phyloP scores from a whole-genome alignment of 2,797 vertebrate genomes.

The Peromyscus melanophrys region DNA sequence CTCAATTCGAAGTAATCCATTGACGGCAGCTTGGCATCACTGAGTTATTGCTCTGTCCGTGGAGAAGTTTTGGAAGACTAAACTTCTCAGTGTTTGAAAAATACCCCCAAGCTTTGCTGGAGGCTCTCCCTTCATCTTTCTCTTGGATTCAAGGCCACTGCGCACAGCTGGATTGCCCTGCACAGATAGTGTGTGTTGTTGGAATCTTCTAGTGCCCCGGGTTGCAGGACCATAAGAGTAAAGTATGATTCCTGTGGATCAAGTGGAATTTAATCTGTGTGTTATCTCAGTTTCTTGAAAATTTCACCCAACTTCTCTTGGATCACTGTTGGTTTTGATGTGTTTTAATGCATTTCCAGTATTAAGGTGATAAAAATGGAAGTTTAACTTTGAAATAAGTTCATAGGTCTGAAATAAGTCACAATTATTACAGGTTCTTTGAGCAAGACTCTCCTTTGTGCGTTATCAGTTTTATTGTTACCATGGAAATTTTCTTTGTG shows the following conservation, averaged over 20 bases:
- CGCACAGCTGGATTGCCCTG: background rate
- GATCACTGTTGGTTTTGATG: background rate
- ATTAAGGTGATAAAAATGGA: slow-evolving; percentile 40
- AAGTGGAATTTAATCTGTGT: background rate
- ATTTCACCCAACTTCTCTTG: background rate
- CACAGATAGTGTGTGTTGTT: background rate
- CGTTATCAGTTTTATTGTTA: background rate
- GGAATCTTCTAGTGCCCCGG: background rate
- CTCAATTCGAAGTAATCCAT: slow-evolving; percentile 10
- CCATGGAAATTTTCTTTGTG: background rate
- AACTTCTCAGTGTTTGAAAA: slow-evolving; percentile 30
- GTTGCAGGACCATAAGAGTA: background rate
- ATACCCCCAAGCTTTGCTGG: background rate
- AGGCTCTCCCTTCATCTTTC: background rate
- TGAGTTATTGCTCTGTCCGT: slow-evolving; percentile 2
- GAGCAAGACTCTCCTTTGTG: background rate
- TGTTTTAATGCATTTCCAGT: background rate
- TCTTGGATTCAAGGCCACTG: background rate
- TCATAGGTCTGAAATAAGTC: slow-evolving; percentile 39
- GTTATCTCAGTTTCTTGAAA: slow-evolving; percentile 33
- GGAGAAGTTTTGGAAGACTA: background rate
- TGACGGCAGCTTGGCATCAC: background rate
- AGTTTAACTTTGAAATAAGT: slow-evolving; percentile 12
- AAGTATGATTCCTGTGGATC: background rate
- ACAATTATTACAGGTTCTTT: background rate